Conservation (phyloP, 2,888 invertebrate species). For the Tetrapedia diversipes region DNA sequence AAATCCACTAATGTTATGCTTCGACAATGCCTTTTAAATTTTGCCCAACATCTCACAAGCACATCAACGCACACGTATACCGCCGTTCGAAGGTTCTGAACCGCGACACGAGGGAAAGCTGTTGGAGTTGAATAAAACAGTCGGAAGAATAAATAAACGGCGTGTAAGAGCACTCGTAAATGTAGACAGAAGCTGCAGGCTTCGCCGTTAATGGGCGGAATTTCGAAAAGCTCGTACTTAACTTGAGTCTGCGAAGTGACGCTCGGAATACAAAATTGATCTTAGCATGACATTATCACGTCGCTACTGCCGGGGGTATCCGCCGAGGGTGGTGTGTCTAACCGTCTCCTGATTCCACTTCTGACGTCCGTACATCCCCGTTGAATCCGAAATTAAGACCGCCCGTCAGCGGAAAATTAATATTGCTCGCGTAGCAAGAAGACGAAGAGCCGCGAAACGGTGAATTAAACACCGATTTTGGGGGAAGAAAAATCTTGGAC, state of each 20-base stretch:
- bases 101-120: neutral
- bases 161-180: slow-evolving; percentile 50
- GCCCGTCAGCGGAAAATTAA: slow-evolving; percentile 51
- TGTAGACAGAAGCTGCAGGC: slow-evolving; percentile 52
- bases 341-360: slow-evolving; percentile 50
- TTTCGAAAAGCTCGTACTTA: slow-evolving; percentile 79
- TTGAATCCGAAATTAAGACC: slow-evolving; percentile 62
- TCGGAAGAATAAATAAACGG: slow-evolving; percentile 36
- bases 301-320: slow-evolving; percentile 58
- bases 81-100: neutral
- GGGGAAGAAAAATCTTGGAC: neutral
- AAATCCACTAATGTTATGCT: no score
- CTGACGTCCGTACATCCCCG: slow-evolving; percentile 56
- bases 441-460: neutral
- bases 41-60: no score
- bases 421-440: slow-evolving; percentile 20
- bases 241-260: slow-evolving; percentile 77
- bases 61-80: no score
- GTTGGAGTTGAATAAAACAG: slow-evolving; percentile 23
- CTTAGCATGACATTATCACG: slow-evolving; percentile 78
- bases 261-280: slow-evolving; percentile 80
- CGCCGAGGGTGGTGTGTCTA: slow-evolving; percentile 51
- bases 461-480: slow-evolving; percentile 13
- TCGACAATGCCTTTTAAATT: no score
- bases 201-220: slow-evolving; percentile 74